These are phyloP conservation scores for Agrilus biguttatus DNA, from an alignment of 2,888 invertebrate genomes.

Conservation along the genomic window DNA sequence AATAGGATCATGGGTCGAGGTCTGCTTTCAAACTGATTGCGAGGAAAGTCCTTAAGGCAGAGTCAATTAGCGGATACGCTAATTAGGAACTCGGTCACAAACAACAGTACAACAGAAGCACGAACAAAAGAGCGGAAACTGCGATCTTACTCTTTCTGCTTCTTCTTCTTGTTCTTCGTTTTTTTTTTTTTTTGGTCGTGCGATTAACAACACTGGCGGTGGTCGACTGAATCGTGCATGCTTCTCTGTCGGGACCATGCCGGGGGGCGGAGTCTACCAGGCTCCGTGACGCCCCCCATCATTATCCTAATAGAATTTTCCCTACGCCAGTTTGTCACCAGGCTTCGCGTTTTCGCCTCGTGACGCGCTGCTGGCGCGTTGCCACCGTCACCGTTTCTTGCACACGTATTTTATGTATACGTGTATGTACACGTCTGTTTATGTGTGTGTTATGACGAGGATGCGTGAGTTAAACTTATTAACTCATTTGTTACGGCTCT, in stretches of 20 bases:
- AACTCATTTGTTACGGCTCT: too few species aligned
- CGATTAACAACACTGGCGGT: slow-evolving; percentile 12
- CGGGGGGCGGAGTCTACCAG: slow-evolving; percentile 15
- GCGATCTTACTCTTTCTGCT: not conserved
- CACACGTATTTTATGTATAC: too few species aligned
- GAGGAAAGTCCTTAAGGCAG: not conserved
- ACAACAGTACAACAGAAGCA: slow-evolving; percentile 3
- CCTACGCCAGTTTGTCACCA: slow-evolving; percentile 10
- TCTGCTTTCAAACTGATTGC: too few species aligned
- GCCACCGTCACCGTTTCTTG: too few species aligned
- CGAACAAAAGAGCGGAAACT: slow-evolving; percentile 11
- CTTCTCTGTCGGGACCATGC: slow-evolving; percentile 12
- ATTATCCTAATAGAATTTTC: slow-evolving; percentile 14
- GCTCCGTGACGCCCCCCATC: slow-evolving; percentile 13
- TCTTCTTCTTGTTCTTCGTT: slow-evolving; percentile 4
- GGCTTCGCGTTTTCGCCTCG: slow-evolving; percentile 8
- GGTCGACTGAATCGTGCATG: slow-evolving; percentile 12
- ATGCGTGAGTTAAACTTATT: too few species aligned
- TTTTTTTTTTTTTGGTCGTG: slow-evolving; percentile 10
- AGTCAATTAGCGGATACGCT: slow-evolving; percentile 10
- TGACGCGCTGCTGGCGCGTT: slow-evolving; percentile 5
- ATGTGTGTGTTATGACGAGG: too few species aligned
- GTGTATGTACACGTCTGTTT: too few species aligned
- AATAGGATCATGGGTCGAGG: too few species aligned
- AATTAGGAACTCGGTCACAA: slow-evolving; percentile 10